Evolutionary conservation across 2,888 invertebrate species (phyloP), one percentile per base, ranked within the genome.

Genomic region (Steromphala cineraria): DNA sequence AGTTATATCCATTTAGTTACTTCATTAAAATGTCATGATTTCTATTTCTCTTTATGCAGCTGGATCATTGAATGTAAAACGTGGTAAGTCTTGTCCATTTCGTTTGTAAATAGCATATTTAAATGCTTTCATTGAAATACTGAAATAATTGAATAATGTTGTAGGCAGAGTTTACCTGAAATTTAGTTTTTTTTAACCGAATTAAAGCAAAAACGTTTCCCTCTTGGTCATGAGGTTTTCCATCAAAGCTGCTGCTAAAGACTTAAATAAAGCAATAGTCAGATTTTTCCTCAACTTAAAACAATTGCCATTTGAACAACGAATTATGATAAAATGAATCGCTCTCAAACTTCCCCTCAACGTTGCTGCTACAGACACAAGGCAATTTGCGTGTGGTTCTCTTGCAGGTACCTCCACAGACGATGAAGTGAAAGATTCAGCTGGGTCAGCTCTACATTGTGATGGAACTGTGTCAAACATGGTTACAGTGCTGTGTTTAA

Each of bases 31-130:
- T 53, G 10, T 53, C 67, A 19, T 56, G 17, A 19, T 76, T 21
- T 53, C 56, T 28, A 40, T 77, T 67, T 19, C 46, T 71, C 74
- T 62, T 19, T 53, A 75, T 78, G 15, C 81, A 84, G 84, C 84
- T 17, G 84, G 84, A 75, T 84, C 84, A 62, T 79, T 79, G 53
- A 84, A 84, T 67, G 84, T 84, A 71, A 82, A 82, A 81, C 82
- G 84, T 78, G 84, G 84, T 84, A 81, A 82, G 82, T 83, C 31
- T 53, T 56, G 74, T 71, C 79, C 36, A 56, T 77, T 77, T 19
- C 56, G 55, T 31, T 77, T 8, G 55, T 0, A 17, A n/a, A 3
- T 28, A 2, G n/a, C 56, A 21, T 7, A 24, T 24, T 21, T 4
- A 3, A 62, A 8, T 3, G 24, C 24, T 13, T 24, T 28, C 15